Percentiles rank a stretch among this genome's conserved stretches.
These are phyloP conservation scores for Montipora foliosa DNA, from an alignment of 64 coral and sea anemone species.

Conservation along the genomic window DNA sequence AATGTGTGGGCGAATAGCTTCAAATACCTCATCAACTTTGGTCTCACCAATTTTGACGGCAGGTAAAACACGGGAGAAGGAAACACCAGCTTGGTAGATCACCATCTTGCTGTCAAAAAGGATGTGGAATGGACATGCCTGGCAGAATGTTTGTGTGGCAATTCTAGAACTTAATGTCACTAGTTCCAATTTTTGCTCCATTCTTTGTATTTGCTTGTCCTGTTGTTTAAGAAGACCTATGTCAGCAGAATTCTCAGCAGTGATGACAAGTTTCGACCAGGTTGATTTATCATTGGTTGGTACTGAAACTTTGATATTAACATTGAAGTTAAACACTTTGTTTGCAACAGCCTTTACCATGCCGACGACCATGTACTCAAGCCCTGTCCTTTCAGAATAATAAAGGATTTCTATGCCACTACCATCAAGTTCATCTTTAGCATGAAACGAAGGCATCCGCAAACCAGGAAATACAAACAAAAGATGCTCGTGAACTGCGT, in stretches of 20 bases:
- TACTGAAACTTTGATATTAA: slow-evolving; percentile 71
- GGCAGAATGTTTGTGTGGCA: slow-evolving; percentile 86
- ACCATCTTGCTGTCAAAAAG: slow-evolving; percentile 93
- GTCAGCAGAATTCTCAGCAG: slow-evolving; percentile 50
- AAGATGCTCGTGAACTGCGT: slow-evolving; percentile 93
- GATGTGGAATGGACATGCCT: slow-evolving; percentile 95
- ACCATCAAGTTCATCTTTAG: slow-evolving; percentile 76
- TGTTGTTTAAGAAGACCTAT: slow-evolving; percentile 30
- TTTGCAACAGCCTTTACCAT: slow-evolving; percentile 89
- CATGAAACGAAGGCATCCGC: slow-evolving; percentile 89
- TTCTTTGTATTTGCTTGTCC: slow-evolving; percentile 58
- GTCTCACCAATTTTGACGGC: slow-evolving; percentile 80
- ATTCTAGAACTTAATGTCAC: slow-evolving; percentile 82
- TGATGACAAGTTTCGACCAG: slow-evolving; percentile 84
- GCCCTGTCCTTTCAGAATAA: slow-evolving; percentile 85
- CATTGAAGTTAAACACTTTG: slow-evolving; percentile 68
- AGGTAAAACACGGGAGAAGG: slow-evolving; percentile 83
- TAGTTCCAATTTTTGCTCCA: slow-evolving; percentile 77
- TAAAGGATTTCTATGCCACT: slow-evolving; percentile 78
- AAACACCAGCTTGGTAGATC: slow-evolving; percentile 95
- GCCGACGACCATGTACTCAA: slow-evolving; percentile 92
- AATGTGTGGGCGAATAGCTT: slow-evolving; percentile 83
- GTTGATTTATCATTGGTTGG: slow-evolving; percentile 65
- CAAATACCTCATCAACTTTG: slow-evolving; percentile 83
- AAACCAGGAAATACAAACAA: slow-evolving; percentile 90